Conservation (phyloP, 2,888 invertebrate species). For the Polia nebulosa region DNA sequence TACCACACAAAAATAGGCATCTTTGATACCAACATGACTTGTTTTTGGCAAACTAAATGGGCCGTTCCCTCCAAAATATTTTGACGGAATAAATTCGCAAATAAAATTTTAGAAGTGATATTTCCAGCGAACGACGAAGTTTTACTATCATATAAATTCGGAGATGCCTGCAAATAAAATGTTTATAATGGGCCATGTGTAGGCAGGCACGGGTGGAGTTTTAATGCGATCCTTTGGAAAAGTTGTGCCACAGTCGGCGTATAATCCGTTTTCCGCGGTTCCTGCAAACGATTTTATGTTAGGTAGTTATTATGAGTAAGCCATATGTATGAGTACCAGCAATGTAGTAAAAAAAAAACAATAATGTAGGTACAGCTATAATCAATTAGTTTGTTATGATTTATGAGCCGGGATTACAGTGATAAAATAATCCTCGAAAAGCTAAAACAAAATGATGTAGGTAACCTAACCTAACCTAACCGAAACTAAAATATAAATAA, state of each 20-base stretch:
- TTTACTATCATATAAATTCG: constrained; percentile 32
- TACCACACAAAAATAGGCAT: constrained; percentile 2
- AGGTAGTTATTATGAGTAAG: neutral
- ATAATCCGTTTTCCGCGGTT: constrained; percentile 22
- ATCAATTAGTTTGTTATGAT: constrained; percentile 4
- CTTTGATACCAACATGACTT: neutral
- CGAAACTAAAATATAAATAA: constrained; percentile 15
- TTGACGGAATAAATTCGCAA: neutral
- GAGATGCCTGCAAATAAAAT: constrained; percentile 23
- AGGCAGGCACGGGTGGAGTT: constrained; percentile 25
- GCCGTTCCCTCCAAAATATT: neutral
- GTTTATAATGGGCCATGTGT: constrained; percentile 27
- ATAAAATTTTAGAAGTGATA: constrained; percentile 13
- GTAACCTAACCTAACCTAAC: no score
- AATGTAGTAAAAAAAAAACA: neutral
- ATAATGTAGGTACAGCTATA: neutral
- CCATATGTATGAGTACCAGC: neutral
- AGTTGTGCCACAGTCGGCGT: constrained; percentile 26
- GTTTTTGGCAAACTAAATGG: neutral
- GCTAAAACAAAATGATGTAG: neutral
- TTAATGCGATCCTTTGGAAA: constrained; percentile 35
- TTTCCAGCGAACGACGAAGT: constrained; percentile 1
- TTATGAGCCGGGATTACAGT: constrained; percentile 1
- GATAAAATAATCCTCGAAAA: constrained; percentile 6
- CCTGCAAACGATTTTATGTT: neutral